Conservation (phyloP, 2,113 vertebrate species). For the Phyllostomus discolor region DNA sequence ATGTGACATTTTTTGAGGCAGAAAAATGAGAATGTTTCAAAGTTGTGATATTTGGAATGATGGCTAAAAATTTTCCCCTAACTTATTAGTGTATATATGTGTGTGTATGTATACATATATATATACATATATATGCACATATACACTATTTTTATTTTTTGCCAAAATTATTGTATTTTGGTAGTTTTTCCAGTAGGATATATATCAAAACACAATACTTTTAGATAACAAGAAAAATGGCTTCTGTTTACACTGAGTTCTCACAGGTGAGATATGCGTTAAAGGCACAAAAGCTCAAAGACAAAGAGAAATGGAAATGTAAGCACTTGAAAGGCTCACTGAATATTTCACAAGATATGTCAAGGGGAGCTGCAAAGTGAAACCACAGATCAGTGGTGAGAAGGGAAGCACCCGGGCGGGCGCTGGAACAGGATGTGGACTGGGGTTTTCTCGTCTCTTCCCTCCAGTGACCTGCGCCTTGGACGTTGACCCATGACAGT, state of each 20-base stretch:
- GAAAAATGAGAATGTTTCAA: not conserved
- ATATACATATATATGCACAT: not conserved
- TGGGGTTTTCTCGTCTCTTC: not conserved
- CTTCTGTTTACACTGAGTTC: not conserved
- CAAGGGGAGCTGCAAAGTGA: not conserved
- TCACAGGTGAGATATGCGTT: not conserved
- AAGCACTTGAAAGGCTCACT: not conserved
- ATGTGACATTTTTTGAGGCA: not conserved
- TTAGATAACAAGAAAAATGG: constrained; percentile 18
- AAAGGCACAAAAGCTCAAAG: not conserved
- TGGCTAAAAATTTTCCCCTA: not conserved
- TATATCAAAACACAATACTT: not conserved
- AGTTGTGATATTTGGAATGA: constrained; percentile 4
- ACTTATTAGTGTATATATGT: not conserved
- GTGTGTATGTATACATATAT: not conserved
- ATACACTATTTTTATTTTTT: not conserved
- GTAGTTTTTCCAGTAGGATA: not conserved
- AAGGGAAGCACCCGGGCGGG: not conserved
- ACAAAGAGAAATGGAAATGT: not conserved
- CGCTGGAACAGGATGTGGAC: rapidly evolving
- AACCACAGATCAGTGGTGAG: not conserved
- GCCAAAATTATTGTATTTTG: not conserved
- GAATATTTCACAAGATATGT: not conserved
- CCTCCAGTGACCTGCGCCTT: not conserved
- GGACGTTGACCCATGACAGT: rapidly evolving